Percentiles rank a stretch among this genome's conserved stretches.
Evolutionary conservation across 2,797 vertebrate genomes (phyloP).

Genomic region (Odontamblyopus lacepedii): DNA sequence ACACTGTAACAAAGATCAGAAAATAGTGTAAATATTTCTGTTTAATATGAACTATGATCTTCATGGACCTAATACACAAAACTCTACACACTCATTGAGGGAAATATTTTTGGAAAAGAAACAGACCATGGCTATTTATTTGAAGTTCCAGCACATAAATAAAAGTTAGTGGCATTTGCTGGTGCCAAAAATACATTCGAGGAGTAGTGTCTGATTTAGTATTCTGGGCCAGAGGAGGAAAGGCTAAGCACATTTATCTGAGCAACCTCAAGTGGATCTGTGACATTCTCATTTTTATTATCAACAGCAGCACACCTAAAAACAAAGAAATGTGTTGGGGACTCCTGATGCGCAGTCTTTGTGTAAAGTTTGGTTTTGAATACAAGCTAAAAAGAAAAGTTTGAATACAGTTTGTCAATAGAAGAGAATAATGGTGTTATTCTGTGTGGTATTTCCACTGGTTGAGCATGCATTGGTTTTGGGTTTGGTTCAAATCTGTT

Average conservation of each 20-base stretch:
- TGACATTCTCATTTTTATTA: conserved; percentile 33
- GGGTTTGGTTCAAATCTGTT: too few species aligned
- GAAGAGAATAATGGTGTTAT: too few species aligned
- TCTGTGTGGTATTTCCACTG: too few species aligned
- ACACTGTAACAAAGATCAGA: too few species aligned
- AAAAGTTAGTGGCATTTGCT: conserved; percentile 22
- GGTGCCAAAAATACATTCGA: conserved; percentile 28
- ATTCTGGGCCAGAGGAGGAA: conserved; percentile 22
- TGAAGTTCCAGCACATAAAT: conserved; percentile 36
- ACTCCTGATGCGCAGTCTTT: neutral
- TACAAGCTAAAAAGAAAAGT: neutral
- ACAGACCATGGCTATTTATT: neutral
- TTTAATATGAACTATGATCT: neutral
- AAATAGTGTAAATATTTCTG: too few species aligned
- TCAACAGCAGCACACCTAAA: conserved; percentile 10
- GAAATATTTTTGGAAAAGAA: neutral
- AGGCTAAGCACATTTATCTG: conserved; percentile 25
- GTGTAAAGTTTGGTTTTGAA: conserved; percentile 4
- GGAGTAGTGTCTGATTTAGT: conserved; percentile 37
- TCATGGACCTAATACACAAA: neutral
- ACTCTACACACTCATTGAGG: neutral
- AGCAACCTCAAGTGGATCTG: conserved; percentile 28
- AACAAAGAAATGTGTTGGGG: conserved; percentile 12
- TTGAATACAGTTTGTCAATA: neutral
- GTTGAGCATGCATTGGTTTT: too few species aligned